Conservation (phyloP, 2,888 invertebrate genomes). For the Stenichneumon culpator region DNA sequence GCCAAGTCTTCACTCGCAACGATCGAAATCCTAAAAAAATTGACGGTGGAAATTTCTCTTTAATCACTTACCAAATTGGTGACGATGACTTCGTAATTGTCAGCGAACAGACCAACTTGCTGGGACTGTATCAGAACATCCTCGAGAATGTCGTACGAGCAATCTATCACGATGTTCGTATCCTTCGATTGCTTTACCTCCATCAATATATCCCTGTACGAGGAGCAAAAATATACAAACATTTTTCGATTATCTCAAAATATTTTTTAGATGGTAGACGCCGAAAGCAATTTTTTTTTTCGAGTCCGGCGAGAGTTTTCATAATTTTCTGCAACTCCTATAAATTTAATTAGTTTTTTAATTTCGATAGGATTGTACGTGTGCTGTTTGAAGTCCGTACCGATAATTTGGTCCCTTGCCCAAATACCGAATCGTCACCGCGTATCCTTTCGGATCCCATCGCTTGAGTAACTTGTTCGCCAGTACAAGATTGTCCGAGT, state of each 20-base stretch:
- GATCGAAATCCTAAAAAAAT: background rate
- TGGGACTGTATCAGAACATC: slow-evolving; percentile 90
- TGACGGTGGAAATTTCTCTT: background rate
- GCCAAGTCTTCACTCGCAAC: background rate
- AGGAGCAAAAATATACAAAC: background rate
- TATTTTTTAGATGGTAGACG: background rate
- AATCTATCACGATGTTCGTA: slow-evolving; percentile 91
- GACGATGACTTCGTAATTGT: slow-evolving; percentile 91
- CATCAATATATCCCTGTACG: slow-evolving; percentile 88
- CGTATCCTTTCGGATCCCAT: slow-evolving; percentile 87
- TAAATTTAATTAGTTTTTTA: background rate
- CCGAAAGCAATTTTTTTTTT: background rate
- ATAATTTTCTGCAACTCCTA: too few relatives aligned
- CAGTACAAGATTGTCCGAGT: slow-evolving; percentile 90
- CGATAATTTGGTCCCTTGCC: slow-evolving; percentile 88
- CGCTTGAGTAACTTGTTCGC: slow-evolving; percentile 91
- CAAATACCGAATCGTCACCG: slow-evolving; percentile 88
- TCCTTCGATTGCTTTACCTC: slow-evolving; percentile 90
- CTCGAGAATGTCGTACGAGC: slow-evolving; percentile 87
- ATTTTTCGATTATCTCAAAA: too few relatives aligned
- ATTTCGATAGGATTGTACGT: background rate
- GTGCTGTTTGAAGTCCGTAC: slow-evolving; percentile 11
- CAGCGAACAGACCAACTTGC: slow-evolving; percentile 94
- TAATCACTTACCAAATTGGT: slow-evolving; percentile 88
- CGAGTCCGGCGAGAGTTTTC: too few relatives aligned